These are phyloP conservation scores for Epizoanthus rinbou DNA, from an alignment of 92 coral and sea anemone genomes.

Conservation along the genomic window DNA sequence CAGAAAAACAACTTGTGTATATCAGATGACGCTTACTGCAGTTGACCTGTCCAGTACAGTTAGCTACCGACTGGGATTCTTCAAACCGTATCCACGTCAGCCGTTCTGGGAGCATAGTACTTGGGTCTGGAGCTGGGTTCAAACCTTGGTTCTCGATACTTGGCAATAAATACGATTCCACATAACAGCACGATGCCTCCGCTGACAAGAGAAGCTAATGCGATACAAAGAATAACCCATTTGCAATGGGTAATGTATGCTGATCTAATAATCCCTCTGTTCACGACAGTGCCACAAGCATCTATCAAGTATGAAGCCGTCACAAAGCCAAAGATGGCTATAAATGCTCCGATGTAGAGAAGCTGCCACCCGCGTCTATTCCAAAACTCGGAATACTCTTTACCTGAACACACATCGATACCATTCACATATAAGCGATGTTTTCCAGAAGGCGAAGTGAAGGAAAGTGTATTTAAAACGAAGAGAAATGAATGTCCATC, in stretches of 20 bases:
- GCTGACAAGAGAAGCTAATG: neutral
- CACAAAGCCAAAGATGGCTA: conserved; percentile 16
- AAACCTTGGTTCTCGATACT: conserved; percentile 31
- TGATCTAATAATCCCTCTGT: conserved; percentile 7
- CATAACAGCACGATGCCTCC: conserved; percentile 9
- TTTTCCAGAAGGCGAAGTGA: conserved; percentile 48
- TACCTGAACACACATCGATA: conserved; percentile 55
- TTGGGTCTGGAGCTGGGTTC: conserved; percentile 28
- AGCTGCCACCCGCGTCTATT: conserved; percentile 68
- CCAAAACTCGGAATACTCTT: conserved; percentile 64
- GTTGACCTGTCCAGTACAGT: neutral
- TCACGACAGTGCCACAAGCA: conserved; percentile 29
- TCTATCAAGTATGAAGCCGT: conserved; percentile 29
- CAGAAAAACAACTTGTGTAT: too few relatives aligned
- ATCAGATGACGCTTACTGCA: too few relatives aligned
- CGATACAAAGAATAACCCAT: conserved; percentile 8
- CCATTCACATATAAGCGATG: conserved; percentile 59
- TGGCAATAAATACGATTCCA: conserved; percentile 20
- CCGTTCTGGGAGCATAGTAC: conserved; percentile 19
- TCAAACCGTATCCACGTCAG: neutral
- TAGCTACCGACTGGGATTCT: neutral
- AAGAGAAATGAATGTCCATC: conserved; percentile 55
- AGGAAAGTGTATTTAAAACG: conserved; percentile 53
- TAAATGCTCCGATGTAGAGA: conserved; percentile 50
- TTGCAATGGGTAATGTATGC: conserved; percentile 18